Conservation (phyloP, 2,888 invertebrate genomes). For the Acanthosepion esculentum region DNA sequence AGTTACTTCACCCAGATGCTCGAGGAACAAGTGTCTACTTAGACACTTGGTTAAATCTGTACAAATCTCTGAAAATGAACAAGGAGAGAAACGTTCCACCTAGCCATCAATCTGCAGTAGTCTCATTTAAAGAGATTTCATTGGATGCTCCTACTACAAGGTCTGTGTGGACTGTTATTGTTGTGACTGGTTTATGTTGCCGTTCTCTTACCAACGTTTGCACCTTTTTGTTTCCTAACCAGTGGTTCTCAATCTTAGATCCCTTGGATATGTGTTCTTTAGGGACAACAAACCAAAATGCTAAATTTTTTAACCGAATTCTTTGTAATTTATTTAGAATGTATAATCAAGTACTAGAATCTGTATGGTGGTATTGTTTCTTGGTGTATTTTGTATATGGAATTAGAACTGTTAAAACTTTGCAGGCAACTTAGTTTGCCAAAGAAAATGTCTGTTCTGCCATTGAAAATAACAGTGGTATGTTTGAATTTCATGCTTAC, state of each 20-base stretch:
- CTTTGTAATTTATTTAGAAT: too few relatives aligned
- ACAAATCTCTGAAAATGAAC: background rate
- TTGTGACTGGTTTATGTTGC: background rate
- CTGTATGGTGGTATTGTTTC: too few relatives aligned
- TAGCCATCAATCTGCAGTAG: background rate
- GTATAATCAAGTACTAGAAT: too few relatives aligned
- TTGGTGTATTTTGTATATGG: too few relatives aligned
- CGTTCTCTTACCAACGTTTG: background rate
- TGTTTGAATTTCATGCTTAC: too few relatives aligned
- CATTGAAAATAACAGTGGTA: too few relatives aligned
- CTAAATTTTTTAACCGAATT: too few relatives aligned
- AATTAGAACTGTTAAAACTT: too few relatives aligned
- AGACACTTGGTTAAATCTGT: background rate
- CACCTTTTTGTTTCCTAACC: background rate
- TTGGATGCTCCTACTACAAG: background rate
- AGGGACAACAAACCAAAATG: too few relatives aligned
- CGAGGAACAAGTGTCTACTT: background rate
- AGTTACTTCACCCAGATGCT: background rate
- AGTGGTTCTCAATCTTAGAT: background rate
- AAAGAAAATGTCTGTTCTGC: too few relatives aligned
- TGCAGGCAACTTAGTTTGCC: too few relatives aligned
- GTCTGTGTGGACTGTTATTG: slow-evolving; percentile 15
- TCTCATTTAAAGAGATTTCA: background rate
- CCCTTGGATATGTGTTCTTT: background rate
- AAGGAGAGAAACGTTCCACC: background rate